Base-by-base conservation (phyloP, 1,140 invertebrate genomes). In the Cydia fagiglandana region DNA sequence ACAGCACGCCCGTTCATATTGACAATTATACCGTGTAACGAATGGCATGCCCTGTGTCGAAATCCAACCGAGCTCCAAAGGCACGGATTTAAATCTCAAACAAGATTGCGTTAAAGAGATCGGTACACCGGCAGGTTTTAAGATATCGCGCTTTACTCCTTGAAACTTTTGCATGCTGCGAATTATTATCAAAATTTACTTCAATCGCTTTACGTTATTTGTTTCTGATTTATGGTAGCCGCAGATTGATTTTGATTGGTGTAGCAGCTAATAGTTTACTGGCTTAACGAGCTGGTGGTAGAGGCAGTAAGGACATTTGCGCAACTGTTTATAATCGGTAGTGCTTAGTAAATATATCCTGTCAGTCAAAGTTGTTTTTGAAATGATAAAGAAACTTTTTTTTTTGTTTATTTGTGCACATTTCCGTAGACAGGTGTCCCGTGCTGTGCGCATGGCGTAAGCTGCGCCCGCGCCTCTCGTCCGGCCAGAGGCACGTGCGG, bases 11-110 rank as follows among this genome's bases (percentile, higher is more conserved):
- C 34, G 73, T 81, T 79, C 75, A 83, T 84, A 85, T 81, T 85
- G 81, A 83, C 86, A 88, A 88, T 86, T 83, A 87, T 83, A 86
- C 83, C 75, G 79, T 79, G 75, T 84, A 82, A 84, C 75, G 41
- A 82, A 83, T 68, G 64, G 30, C 64, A 68, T 80, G 81, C 80
- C 41, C 75, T 78, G 73, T 86, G 83, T 84, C 77, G 79, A 84
- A 85, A 86, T 79, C 24, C 50, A 79, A 73, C 80, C 83, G 79
- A 77, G 80, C 75, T 82, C 75, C 73, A 79, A 81, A 56, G 30
- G 15, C 30, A 68, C 28, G 82, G 78, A 87, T 86, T 81, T 86
- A 81, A 87, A 83, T 86, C 79, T 79, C 34, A 75, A 73, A 75
- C 76, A 34, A 79, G 82, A 84, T 84, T 80, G 81, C 73, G 77